A percentile compares a stretch with the other conserved stretches of the same genome.
Evolutionary conservation across 2,888 invertebrate genomes (phyloP).

Genomic region (Rhodophaea formosa): DNA sequence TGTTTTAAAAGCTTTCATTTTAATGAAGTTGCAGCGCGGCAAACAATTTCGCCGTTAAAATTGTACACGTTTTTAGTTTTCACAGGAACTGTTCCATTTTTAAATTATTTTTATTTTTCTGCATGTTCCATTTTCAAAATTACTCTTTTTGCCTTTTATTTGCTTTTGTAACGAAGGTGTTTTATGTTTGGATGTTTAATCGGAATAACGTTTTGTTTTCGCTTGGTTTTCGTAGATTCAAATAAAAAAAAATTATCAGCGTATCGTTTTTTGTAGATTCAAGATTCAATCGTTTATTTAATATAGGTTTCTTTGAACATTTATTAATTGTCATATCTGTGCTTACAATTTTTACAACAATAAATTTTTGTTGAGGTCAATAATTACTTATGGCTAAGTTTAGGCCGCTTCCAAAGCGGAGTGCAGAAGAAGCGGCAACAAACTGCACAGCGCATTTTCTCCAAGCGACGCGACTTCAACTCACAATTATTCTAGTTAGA

Average conservation of each 20-base stretch:
- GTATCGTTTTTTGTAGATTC: not conserved
- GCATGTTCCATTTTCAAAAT: constrained; percentile 1
- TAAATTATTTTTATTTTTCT: constrained; percentile 1
- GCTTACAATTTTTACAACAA: too few relatives aligned
- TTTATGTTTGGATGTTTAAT: constrained; percentile 2
- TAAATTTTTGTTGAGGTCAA: too few relatives aligned
- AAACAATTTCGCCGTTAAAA: constrained; percentile 10
- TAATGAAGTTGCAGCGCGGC: constrained; percentile 11
- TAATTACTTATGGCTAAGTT: too few relatives aligned
- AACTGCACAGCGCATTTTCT: too few relatives aligned
- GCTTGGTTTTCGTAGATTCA: not conserved
- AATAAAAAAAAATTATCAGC: not conserved
- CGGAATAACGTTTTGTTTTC: not conserved
- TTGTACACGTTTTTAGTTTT: constrained; percentile 6
- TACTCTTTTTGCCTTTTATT: constrained; percentile 2
- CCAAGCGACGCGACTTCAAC: too few relatives aligned
- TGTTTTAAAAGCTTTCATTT: constrained; percentile 18
- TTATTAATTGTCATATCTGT: too few relatives aligned
- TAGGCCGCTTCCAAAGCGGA: too few relatives aligned
- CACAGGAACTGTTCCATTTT: not conserved
- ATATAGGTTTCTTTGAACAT: too few relatives aligned
- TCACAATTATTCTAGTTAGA: too few relatives aligned
- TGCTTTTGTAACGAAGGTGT: constrained; percentile 13
- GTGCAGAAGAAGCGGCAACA: too few relatives aligned
- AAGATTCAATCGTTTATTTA: too few relatives aligned